phyloP scores from a whole-genome alignment of 1,140 invertebrate genomes.

The Bilobella aurantiaca region DNA sequence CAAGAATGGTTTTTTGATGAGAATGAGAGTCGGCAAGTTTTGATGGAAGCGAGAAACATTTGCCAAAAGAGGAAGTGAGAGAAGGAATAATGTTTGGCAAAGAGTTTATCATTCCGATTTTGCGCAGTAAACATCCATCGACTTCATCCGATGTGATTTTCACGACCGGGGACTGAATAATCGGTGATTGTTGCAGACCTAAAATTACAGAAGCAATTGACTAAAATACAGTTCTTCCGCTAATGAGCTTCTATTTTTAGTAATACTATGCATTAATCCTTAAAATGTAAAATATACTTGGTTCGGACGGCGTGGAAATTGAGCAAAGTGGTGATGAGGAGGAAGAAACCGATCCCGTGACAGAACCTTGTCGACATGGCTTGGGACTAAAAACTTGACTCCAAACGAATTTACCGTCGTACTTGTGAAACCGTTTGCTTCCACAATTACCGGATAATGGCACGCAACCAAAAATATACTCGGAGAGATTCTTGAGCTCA shows the following conservation, averaged over 20 bases:
- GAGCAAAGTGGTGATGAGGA: too few relatives aligned
- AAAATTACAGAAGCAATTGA: background rate
- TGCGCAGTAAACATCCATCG: background rate
- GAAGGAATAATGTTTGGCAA: background rate
- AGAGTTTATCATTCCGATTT: background rate
- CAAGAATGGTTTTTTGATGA: slow-evolving; percentile 11
- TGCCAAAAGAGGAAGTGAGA: background rate
- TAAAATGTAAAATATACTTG: too few relatives aligned
- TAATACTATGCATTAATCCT: too few relatives aligned
- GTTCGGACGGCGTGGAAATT: too few relatives aligned
- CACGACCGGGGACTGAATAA: too few relatives aligned
- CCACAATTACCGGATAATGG: slow-evolving; percentile 16
- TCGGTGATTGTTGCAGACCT: background rate
- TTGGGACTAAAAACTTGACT: slow-evolving; percentile 18
- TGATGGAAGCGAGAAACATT: slow-evolving; percentile 13
- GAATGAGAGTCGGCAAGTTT: background rate
- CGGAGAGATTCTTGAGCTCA: slow-evolving; percentile 26
- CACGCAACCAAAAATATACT: slow-evolving; percentile 31
- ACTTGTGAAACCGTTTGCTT: slow-evolving; percentile 22
- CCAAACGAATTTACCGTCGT: slow-evolving; percentile 11
- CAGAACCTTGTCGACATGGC: background rate
- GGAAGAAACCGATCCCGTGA: too few relatives aligned
- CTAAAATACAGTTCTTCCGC: too few relatives aligned
- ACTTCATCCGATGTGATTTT: too few relatives aligned
- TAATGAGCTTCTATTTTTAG: too few relatives aligned